These are phyloP conservation scores for Gymnarchus niloticus DNA, from an alignment of 2,113 vertebrate genomes.

Conservation along the genomic window DNA sequence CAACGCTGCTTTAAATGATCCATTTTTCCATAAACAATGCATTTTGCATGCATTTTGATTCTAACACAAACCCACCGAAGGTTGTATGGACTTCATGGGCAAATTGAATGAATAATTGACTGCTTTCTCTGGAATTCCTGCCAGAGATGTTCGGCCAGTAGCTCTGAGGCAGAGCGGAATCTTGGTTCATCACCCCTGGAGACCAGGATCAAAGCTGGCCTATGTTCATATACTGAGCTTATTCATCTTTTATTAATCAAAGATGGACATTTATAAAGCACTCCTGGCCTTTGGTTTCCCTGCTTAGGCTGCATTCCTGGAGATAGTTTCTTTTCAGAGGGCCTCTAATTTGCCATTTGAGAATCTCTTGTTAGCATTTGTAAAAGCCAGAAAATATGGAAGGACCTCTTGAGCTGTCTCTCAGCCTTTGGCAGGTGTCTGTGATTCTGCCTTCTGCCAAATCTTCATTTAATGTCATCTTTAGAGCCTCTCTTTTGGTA, in stretches of 20 bases:
- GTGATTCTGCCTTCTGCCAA: not conserved
- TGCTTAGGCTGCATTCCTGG: not conserved
- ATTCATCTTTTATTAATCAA: conserved; percentile 26
- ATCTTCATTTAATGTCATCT: not conserved
- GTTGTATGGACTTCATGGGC: not conserved
- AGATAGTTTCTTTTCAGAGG: not conserved
- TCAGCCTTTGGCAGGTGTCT: not conserved
- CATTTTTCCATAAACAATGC: not conserved
- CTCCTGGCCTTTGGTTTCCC: not conserved
- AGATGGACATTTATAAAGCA: not conserved
- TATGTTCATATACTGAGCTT: not conserved
- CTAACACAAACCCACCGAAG: not conserved
- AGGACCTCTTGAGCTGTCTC: not conserved
- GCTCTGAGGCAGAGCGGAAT: not conserved
- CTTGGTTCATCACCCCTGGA: not conserved
- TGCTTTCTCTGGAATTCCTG: not conserved
- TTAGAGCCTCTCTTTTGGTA: not conserved
- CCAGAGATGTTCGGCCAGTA: not conserved
- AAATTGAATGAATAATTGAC: conserved; percentile 13
- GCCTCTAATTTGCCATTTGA: not conserved
- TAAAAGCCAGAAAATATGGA: not conserved
- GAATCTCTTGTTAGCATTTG: not conserved
- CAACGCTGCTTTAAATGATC: not conserved
- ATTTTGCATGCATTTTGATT: not conserved
- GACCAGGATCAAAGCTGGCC: conserved; percentile 9